Evolutionary conservation across 2,888 invertebrate species (phyloP).

Genomic region (Odontothrips loti): DNA sequence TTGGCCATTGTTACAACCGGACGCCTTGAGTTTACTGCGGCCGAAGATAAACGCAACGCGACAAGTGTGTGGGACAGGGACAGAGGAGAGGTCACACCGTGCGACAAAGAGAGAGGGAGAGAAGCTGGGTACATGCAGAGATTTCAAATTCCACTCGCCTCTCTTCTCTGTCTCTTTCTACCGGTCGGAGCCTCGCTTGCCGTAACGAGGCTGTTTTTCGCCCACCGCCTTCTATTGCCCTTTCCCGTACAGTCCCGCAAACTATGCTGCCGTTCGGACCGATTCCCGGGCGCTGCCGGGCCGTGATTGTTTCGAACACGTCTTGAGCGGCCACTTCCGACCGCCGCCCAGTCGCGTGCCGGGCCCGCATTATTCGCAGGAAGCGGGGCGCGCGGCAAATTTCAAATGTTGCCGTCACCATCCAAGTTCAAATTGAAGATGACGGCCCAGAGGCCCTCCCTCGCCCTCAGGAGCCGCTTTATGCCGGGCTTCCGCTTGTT

Average conservation of each 20-base stretch:
- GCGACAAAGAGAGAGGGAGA: background rate
- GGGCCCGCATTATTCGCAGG: too few relatives aligned
- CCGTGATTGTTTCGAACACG: too few relatives aligned
- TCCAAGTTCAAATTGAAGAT: too few relatives aligned
- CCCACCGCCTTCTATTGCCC: background rate
- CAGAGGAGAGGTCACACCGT: background rate
- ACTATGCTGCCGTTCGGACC: too few relatives aligned
- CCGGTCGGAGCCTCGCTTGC: background rate
- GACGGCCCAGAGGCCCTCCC: too few relatives aligned
- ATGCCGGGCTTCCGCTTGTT: too few relatives aligned
- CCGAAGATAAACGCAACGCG: background rate
- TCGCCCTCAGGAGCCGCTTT: too few relatives aligned
- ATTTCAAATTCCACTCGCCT: background rate
- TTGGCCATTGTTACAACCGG: conserved; percentile 18
- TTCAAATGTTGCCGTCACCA: too few relatives aligned
- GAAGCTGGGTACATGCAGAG: background rate
- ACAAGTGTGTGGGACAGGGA: background rate
- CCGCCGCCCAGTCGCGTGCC: too few relatives aligned
- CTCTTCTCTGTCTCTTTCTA: background rate
- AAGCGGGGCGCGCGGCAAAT: too few relatives aligned
- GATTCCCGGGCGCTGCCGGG: too few relatives aligned
- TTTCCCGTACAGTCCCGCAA: background rate
- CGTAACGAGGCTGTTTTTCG: background rate
- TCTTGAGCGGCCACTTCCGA: too few relatives aligned
- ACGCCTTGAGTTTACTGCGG: conserved; percentile 6